Evolutionary conservation across 1,140 invertebrate species (phyloP).

Genomic region (Aphaenogaster floridana): DNA sequence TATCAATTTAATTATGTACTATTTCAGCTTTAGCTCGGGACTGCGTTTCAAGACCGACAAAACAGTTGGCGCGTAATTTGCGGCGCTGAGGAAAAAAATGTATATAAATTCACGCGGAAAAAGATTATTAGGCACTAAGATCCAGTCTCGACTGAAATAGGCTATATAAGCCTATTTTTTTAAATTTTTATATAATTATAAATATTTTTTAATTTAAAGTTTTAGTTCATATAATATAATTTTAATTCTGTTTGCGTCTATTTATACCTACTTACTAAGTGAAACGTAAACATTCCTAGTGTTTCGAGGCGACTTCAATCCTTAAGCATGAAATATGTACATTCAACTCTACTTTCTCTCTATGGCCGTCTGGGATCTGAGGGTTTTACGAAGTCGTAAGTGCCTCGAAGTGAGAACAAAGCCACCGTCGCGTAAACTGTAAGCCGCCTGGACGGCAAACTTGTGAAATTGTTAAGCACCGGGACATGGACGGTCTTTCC

Average conservation of each 20-base stretch:
- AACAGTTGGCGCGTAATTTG: too few species aligned
- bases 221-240: not conserved
- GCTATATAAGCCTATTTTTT: not conserved
- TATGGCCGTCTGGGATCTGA: constrained; percentile 36
- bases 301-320: not conserved
- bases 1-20: too few species aligned
- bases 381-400: constrained; percentile 52
- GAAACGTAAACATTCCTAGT: constrained; percentile 3
- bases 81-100: too few species aligned
- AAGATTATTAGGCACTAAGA: too few species aligned
- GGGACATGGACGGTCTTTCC: constrained; percentile 41
- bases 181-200: not conserved
- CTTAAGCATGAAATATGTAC: constrained; percentile 39
- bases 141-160: too few species aligned
- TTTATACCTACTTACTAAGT: not conserved
- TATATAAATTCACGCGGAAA: too few species aligned
- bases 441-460: constrained; percentile 72
- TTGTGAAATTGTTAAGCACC: constrained; percentile 75
- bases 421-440: constrained; percentile 68
- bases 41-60: too few species aligned
- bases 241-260: not conserved
- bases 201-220: not conserved
- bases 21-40: too few species aligned
- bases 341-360: constrained; percentile 23
- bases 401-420: constrained; percentile 63